These are phyloP conservation scores for Tromatobia lineatoria DNA, from an alignment of 2,888 invertebrate species.

Conservation along the genomic window DNA sequence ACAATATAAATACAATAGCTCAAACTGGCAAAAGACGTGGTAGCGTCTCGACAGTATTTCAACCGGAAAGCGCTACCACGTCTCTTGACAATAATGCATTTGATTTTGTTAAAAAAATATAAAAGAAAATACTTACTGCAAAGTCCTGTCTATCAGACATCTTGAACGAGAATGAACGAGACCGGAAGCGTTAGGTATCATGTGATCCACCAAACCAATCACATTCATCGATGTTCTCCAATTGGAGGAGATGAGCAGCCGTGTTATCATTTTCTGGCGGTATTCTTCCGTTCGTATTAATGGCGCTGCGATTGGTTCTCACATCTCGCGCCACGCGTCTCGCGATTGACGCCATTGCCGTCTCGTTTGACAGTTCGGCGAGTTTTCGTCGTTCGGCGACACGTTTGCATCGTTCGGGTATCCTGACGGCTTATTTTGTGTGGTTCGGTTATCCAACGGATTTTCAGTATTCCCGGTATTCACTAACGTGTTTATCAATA, in stretches of 20 bases:
- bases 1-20: background rate
- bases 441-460: background rate
- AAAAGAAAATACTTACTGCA: background rate
- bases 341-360: background rate
- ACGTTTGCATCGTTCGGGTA: no score
- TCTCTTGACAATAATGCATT: background rate
- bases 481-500: background rate
- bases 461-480: background rate
- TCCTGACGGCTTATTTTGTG: background rate
- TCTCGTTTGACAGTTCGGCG: background rate
- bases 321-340: background rate
- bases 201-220: background rate
- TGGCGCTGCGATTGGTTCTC: constrained; percentile 1
- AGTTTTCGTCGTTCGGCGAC: no score
- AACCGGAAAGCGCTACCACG: background rate
- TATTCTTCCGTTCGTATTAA: background rate
- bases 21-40: no score
- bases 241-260: constrained; percentile 1
- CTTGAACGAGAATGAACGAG: background rate
- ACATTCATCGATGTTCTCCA: background rate
- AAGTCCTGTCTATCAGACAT: background rate
- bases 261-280: background rate
- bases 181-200: background rate
- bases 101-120: background rate
- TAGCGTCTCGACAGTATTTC: no score